A percentile compares a stretch with the other conserved stretches of the same genome.
These are phyloP conservation scores for Cryptophagus acutangulus DNA, from an alignment of 2,888 invertebrate genomes.

Conservation along the genomic window DNA sequence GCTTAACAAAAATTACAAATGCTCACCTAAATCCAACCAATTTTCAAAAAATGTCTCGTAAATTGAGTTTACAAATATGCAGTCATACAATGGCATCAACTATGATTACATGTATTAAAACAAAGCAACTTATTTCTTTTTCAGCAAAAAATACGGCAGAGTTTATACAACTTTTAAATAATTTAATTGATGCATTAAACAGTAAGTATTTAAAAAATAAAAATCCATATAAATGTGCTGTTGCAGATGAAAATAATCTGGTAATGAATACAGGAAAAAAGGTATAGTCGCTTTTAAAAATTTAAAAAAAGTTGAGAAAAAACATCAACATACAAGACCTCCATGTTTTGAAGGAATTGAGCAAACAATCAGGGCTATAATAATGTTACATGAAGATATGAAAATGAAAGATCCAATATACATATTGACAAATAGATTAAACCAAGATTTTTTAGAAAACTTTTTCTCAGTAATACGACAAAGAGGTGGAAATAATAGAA, in stretches of 20 bases:
- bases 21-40: too few species aligned
- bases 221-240: neutral
- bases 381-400: slow-evolving; percentile 15
- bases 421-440: slow-evolving; percentile 21
- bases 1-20: too few species aligned
- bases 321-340: slow-evolving; percentile 8
- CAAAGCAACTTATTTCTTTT: too few species aligned
- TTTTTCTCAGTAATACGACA: slow-evolving; percentile 22
- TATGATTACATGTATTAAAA: too few species aligned
- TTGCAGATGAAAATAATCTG: neutral
- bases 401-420: slow-evolving; percentile 17
- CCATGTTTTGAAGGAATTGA: slow-evolving; percentile 13
- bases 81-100: too few species aligned
- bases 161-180: too few species aligned
- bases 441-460: slow-evolving; percentile 26
- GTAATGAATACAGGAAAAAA: too few species aligned
- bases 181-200: neutral
- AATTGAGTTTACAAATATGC: too few species aligned
- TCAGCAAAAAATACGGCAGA: too few species aligned
- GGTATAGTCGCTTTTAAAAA: neutral
- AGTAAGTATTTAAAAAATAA: neutral
- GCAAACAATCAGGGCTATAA: slow-evolving; percentile 7
- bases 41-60: too few species aligned
- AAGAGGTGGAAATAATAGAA: slow-evolving; percentile 22
- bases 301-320: slow-evolving; percentile 5